Evolutionary conservation across 1,140 invertebrate genomes (phyloP), one percentile per base, ranked within the genome.

Genomic region (Helicorthomorpha holstii): DNA sequence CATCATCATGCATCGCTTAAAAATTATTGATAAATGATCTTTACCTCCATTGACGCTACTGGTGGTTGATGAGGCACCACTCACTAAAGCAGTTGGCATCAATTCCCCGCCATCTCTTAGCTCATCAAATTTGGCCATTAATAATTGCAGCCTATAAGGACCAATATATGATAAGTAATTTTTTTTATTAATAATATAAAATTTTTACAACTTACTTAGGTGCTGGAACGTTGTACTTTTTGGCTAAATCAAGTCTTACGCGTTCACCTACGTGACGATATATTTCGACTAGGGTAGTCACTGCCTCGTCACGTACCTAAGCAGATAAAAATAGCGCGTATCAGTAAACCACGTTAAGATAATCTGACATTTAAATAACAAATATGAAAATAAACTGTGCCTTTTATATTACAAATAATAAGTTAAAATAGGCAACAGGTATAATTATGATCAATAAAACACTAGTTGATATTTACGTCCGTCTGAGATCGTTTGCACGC

Each of bases 231-330:
- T 66, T 66, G 59, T 85, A 79, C 62, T 88, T 88, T 62, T 80
- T 82, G 58, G 80, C 75, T 49, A 96, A 69, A 68, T 95, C 90
- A 44, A 76, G 67, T 57, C 88, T 67, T 45, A 96, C 71, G 66
- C 81, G 78, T 64, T 96, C 91, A 57, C 91, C 91, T 48, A 94
- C 86, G 67, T 94, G 89, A 62, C 85, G 79, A 66, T 95, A 95
- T 25, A 94, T 82, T 64, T 93, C 85, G 21, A 90, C 81, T 41
- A 94, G 64, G 3, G 89, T 83, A 58, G 78, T 79, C 59, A 88
- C 76, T 2, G 90, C 86, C 16, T 83, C 80, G 63, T 95, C 90
- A 27, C 91, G 69, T 26, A 73, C 70, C 67, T 71, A n/a, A n/a
- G n/a, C n/a, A n/a, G n/a, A n/a, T n/a, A n/a, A n/a, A n/a, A n/a